Percentiles rank a stretch among this genome's conserved stretches.
These are phyloP conservation scores for Stomatorhinus walkeri DNA, from an alignment of 2,797 vertebrate species.

Conservation along the genomic window DNA sequence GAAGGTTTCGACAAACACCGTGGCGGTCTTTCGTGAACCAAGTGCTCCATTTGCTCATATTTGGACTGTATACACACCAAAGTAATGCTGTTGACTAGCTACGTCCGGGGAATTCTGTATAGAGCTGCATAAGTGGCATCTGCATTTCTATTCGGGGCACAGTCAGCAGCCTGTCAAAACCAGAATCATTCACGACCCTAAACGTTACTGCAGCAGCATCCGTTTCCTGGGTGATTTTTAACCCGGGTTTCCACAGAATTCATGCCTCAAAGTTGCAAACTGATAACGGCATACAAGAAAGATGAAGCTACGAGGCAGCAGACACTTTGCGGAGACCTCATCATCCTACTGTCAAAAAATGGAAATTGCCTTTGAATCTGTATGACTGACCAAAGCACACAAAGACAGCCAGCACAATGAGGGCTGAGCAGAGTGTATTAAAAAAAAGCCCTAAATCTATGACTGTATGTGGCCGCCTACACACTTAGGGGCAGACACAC, in stretches of 20 bases:
- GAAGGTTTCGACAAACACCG: neutral
- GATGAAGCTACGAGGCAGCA: neutral
- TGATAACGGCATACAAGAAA: neutral
- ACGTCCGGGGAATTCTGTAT: neutral
- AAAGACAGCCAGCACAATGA: neutral
- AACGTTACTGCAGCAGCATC: neutral
- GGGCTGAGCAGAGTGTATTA: neutral
- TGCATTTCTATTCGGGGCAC: neutral
- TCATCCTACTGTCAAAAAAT: neutral
- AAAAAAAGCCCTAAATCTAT: neutral
- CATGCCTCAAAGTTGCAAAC: neutral
- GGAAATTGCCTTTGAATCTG: neutral
- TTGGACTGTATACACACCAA: neutral
- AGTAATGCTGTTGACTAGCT: neutral
- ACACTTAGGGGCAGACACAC: slow-evolving; percentile 36
- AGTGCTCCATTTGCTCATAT: neutral
- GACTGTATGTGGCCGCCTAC: slow-evolving; percentile 24
- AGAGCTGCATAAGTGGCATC: neutral
- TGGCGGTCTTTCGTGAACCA: neutral
- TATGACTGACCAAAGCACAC: neutral
- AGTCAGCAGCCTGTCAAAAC: neutral
- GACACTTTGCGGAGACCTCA: neutral
- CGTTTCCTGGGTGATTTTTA: neutral
- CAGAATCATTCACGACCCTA: neutral
- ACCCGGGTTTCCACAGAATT: neutral